Evolutionary conservation across 1,140 invertebrate genomes (phyloP), one percentile per base, ranked within the genome.

Genomic region (Drosophila gunungcola): DNA sequence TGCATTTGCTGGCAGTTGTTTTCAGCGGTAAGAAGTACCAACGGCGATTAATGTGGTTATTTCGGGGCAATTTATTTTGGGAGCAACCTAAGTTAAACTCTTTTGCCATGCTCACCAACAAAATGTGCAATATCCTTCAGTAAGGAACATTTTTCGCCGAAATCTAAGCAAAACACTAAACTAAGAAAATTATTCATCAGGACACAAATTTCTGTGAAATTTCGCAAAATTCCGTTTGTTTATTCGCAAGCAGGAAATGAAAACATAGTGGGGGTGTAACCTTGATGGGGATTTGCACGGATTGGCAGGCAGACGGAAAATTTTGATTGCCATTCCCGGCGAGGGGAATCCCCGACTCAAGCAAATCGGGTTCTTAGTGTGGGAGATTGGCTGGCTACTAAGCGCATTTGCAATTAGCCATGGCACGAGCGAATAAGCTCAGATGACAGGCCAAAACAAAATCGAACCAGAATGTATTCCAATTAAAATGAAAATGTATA

Each of bases 341-440:
- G 27, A 4, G 27, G 3, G 27, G 46, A 13, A 4, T 3, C 53
- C 21, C 52, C 16, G 6, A n/a, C 13, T 54, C 34, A 54, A 55
- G 69, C 54, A 73, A 73, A 73, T 73, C 54, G 25, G 46, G 25
- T 16, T 53, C 21, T 16, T 16, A 49, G 46, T 52, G 39, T 39
- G 67, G 16, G 46, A 53, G 16, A 38, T 13, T 48, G 68, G 39
- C 12, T 39, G 41, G 25, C 34, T 41, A 42, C 69, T 73, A 73
- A 73, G 57, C 63, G 69, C 69, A 73, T 73, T 62, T 73, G 68
- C 69, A 73, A 73, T 73, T 62, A 73, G 68, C 69, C 41, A 73
- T 34, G 34, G 41, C 25, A 41, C 49, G 12, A 3, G 4, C 49
- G 27, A 68, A 10, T 16, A 13, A 13, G 34, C 41, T 46, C 39